Percentiles rank a stretch among this genome's conserved stretches.
phyloP scores from a whole-genome alignment of 2,113 vertebrate species.

The Chelonoidis abingdonii region DNA sequence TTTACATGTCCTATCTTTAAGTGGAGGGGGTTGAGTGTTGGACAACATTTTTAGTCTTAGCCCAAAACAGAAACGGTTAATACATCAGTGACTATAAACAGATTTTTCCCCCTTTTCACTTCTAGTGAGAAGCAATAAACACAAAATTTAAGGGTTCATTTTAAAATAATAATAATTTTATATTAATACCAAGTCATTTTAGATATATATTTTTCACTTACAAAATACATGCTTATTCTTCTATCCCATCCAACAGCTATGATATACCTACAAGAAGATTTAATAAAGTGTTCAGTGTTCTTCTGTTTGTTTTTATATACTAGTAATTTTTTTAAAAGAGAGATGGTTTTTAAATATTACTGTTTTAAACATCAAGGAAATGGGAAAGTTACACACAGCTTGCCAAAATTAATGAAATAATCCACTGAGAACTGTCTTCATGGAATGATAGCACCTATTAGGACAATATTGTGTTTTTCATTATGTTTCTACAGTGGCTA shows the following conservation, averaged over 20 bases:
- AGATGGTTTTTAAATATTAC: background rate
- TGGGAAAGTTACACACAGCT: background rate
- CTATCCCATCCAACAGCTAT: constrained; percentile 80
- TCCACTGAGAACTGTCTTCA: background rate
- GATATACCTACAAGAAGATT: constrained; percentile 72
- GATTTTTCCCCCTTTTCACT: background rate
- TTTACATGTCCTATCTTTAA: background rate
- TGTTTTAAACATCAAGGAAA: background rate
- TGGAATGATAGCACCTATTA: background rate
- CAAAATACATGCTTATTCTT: constrained; percentile 81
- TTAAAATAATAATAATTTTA: background rate
- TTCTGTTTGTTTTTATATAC: background rate
- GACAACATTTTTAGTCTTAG: background rate
- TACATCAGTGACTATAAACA: background rate
- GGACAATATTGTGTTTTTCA: background rate
- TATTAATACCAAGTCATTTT: background rate
- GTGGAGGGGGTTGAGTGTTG: background rate
- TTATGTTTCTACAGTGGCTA: background rate
- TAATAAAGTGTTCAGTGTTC: background rate
- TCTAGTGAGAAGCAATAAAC: background rate
- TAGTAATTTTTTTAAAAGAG: background rate
- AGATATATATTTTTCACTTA: constrained; percentile 72
- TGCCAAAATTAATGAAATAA: background rate
- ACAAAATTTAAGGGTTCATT: background rate
- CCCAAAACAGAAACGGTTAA: background rate